These are phyloP conservation scores for Acromyrmex heyeri DNA, from an alignment of 1,140 invertebrate species.

Conservation along the genomic window DNA sequence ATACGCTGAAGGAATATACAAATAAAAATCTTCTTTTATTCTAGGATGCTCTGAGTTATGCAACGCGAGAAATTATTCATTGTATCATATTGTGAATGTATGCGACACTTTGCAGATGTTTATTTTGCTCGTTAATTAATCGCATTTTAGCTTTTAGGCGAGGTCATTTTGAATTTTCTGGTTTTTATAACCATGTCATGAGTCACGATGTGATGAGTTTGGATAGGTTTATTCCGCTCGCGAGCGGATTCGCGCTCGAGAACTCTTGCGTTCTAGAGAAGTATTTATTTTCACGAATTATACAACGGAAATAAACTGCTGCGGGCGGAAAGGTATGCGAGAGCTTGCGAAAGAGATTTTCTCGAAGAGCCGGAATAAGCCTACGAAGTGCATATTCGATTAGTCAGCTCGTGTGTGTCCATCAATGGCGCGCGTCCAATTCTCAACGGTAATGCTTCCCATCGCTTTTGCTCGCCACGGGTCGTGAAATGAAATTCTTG, in stretches of 20 bases:
- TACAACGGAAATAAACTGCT: slow-evolving; percentile 56
- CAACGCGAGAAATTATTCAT: slow-evolving; percentile 22
- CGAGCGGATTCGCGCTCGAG: slow-evolving; percentile 14
- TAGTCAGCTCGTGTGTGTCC: slow-evolving; percentile 46
- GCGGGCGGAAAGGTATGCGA: slow-evolving; percentile 20
- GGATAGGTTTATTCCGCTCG: not conserved
- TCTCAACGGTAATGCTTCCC: slow-evolving; percentile 5
- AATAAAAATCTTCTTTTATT: not conserved
- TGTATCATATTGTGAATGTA: not conserved
- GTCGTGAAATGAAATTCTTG: slow-evolving; percentile 33
- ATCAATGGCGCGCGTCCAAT: slow-evolving; percentile 57
- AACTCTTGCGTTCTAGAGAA: slow-evolving; percentile 6
- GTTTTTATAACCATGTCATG: not conserved
- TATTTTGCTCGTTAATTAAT: slow-evolving; percentile 37
- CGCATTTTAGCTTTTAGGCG: not conserved
- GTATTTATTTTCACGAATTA: slow-evolving; percentile 57
- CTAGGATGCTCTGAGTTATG: not conserved
- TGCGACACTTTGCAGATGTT: not conserved
- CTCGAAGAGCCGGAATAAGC: slow-evolving; percentile 56
- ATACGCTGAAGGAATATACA: not conserved
- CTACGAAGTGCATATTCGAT: slow-evolving; percentile 51
- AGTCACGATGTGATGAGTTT: not conserved
- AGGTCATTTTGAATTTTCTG: slow-evolving; percentile 4
- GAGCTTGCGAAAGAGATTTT: slow-evolving; percentile 44
- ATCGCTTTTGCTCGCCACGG: not conserved